Percentiles rank a stretch among this genome's conserved stretches.
Evolutionary conservation across 2,113 vertebrate species (phyloP).

Genomic region (Megaceryle maxima): DNA sequence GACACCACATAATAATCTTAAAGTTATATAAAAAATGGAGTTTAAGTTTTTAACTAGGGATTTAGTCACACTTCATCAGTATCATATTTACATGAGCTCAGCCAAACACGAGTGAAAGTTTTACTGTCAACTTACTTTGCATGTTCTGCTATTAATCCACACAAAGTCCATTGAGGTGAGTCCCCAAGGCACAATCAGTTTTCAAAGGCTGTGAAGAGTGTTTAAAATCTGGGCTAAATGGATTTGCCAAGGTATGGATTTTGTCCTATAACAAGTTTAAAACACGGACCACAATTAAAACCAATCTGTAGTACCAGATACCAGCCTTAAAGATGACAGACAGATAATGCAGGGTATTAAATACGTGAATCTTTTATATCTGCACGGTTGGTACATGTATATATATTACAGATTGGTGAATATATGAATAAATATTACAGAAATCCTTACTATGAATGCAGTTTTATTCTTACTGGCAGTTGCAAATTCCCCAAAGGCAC

Average conservation of each 20-base stretch:
- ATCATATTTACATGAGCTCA: slow-evolving; percentile 60
- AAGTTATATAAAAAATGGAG: not conserved
- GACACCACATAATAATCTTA: not conserved
- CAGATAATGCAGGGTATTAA: not conserved
- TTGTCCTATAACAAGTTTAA: slow-evolving; percentile 34
- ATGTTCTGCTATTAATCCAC: slow-evolving; percentile 64
- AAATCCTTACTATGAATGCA: not conserved
- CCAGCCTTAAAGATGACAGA: not conserved
- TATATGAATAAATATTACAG: not conserved
- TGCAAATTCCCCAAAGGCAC: not conserved
- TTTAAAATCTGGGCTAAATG: slow-evolving; percentile 55
- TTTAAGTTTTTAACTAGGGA: slow-evolving; percentile 58
- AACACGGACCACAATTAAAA: not conserved
- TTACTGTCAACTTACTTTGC: slow-evolving; percentile 68
- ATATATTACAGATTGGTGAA: not conserved
- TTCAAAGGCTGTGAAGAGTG: slow-evolving; percentile 29
- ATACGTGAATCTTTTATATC: not conserved
- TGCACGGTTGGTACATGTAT: not conserved
- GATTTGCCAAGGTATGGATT: slow-evolving; percentile 67
- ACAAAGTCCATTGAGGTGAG: slow-evolving; percentile 38
- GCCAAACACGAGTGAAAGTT: slow-evolving; percentile 68
- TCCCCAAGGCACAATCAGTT: slow-evolving; percentile 48
- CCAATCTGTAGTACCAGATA: not conserved
- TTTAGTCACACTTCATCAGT: slow-evolving; percentile 71
- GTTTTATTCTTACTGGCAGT: not conserved